Conservation (phyloP, 2,113 vertebrate species). For the Sorex fumeus region DNA sequence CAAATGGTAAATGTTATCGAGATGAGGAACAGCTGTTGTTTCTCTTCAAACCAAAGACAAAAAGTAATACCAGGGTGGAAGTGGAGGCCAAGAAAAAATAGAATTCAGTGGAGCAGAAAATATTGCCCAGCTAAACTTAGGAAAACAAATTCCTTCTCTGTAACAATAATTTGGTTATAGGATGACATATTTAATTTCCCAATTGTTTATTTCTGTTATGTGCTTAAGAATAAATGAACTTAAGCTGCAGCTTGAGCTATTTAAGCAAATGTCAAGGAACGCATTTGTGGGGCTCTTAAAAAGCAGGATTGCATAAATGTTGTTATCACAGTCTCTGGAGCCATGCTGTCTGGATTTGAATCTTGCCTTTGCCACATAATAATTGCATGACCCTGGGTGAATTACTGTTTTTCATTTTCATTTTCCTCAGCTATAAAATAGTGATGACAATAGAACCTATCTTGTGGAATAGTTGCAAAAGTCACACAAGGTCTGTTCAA, state of each 20-base stretch:
- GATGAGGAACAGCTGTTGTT: background rate
- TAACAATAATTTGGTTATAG: slow-evolving; percentile 63
- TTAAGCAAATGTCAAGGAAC: slow-evolving; percentile 74
- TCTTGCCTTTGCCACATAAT: slow-evolving; percentile 35
- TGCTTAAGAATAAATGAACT: slow-evolving; percentile 65
- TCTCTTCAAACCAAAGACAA: background rate
- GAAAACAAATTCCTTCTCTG: slow-evolving; percentile 56
- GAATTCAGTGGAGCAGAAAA: slow-evolving; percentile 17
- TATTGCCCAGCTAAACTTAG: background rate
- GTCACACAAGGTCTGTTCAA: background rate
- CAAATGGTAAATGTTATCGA: slow-evolving; percentile 21
- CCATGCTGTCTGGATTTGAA: slow-evolving; percentile 57
- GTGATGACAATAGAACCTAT: background rate
- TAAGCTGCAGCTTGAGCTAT: slow-evolving; percentile 47
- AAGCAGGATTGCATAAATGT: slow-evolving; percentile 37
- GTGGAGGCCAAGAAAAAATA: slow-evolving; percentile 1
- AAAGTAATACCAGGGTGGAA: background rate
- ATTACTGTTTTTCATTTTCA: background rate
- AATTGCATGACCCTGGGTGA: slow-evolving; percentile 7
- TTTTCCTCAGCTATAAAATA: background rate
- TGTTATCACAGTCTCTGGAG: slow-evolving; percentile 51
- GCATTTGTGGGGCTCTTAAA: slow-evolving; percentile 7
- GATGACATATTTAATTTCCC: slow-evolving; percentile 65
- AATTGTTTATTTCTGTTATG: slow-evolving; percentile 53
- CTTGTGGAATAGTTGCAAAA: background rate